Base-by-base conservation (phyloP, 2,888 invertebrate genomes). In the Hoplodrina ambigua region DNA sequence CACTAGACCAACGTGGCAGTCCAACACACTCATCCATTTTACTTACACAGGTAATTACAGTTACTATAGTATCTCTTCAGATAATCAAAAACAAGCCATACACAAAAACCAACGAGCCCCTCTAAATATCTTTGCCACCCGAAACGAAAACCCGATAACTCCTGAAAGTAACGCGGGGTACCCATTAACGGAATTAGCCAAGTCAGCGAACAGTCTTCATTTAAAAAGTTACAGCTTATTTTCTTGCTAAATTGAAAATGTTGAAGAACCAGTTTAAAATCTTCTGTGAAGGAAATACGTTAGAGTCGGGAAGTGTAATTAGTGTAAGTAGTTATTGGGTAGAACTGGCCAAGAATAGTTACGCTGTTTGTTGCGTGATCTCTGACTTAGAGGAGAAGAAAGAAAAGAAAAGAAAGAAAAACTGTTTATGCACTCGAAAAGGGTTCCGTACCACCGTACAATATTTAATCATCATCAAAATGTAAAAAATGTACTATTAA, bases 231-330 rank as follows among this genome's bases (percentile, higher is more conserved):
- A 72, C 73, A 69, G 69, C 81, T 84, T 80, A 84, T 84, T 86
- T 86, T 82, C 85, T 75, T 66, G 75, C 66, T 75, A 85, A 87
- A 87, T 87, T 87, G 85, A 85, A 85, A 86, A 85, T 81, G 83
- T 82, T 82, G 72, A 74, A 78, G 72, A 82, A 86, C 76, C 72
- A 85, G 74, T 85, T 80, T 71, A 60, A 77, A 80, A 76, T 75
- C 70, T 78, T 68, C 58, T 60, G 66, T 60, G 60, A 55, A 55
- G 55, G 52, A 71, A 69, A 80, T 58, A 56, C 65, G 66, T 67
- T 62, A 70, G 58, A 41, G 46, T 65, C n/a, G 8, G 17, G 44
- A 65, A 71, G 56, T 63, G 64, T 68, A 75, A 78, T 82, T 82
- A 73, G 46, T 57, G 57, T 25, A 68, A 72, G 58, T 30, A 72